phyloP scores from a whole-genome alignment of 1,140 invertebrate species.

The Temnothorax nylanderi region DNA sequence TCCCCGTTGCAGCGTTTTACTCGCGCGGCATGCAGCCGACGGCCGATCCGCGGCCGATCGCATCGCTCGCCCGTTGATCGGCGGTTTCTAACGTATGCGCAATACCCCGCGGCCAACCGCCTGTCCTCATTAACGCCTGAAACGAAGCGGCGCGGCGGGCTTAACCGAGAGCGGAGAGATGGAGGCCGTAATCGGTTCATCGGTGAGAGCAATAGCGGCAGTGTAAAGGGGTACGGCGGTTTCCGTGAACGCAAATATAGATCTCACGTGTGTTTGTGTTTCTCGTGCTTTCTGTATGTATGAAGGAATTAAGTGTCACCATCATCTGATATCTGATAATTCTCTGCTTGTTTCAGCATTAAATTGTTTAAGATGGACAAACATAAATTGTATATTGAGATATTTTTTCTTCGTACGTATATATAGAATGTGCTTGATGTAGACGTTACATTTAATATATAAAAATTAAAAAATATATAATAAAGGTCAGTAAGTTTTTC shows the following conservation, averaged over 20 bases:
- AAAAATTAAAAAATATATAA: neutral
- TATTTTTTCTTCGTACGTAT: neutral
- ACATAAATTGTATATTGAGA: neutral
- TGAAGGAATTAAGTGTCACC: neutral
- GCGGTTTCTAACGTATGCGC: constrained; percentile 83
- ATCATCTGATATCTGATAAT: neutral
- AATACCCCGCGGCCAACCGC: constrained; percentile 78
- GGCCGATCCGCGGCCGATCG: constrained; percentile 76
- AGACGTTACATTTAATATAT: neutral
- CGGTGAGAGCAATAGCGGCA: constrained; percentile 23
- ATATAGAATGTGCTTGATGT: neutral
- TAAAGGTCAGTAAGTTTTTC: neutral
- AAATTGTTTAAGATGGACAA: neutral
- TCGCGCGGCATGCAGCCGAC: constrained; percentile 64
- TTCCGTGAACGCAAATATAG: constrained; percentile 74
- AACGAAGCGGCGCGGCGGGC: constrained; percentile 45
- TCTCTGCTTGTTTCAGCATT: neutral
- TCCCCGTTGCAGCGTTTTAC: constrained; percentile 59
- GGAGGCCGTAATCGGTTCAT: constrained; percentile 12
- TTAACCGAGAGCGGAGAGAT: constrained; percentile 57
- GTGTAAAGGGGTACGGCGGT: neutral
- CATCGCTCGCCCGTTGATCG: constrained; percentile 79
- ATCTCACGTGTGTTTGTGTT: constrained; percentile 63
- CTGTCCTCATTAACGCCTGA: constrained; percentile 83
- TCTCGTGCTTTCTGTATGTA: neutral